Evolutionary conservation across 2,113 vertebrate species (phyloP).

Genomic region (Mobula birostris): DNA sequence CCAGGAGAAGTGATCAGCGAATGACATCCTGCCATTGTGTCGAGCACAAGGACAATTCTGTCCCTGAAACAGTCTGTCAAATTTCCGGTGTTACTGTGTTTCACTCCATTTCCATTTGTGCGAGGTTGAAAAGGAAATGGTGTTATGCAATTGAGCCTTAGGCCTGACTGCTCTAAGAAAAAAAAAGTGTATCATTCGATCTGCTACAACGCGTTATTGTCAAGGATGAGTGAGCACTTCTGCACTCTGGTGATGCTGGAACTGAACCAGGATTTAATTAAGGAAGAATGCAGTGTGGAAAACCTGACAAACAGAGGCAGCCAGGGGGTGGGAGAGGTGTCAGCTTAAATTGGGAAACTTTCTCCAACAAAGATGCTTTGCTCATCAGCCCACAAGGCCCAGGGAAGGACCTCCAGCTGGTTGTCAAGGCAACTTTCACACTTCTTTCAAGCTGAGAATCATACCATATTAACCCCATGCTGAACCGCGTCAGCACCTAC

Average conservation of each 20-base stretch:
- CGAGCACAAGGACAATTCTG: too few relatives aligned
- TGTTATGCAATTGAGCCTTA: too few relatives aligned
- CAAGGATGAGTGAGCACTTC: not conserved
- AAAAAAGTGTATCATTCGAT: not conserved
- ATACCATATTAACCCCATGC: not conserved
- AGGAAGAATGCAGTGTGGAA: not conserved
- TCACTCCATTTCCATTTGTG: too few relatives aligned
- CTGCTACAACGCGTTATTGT: not conserved
- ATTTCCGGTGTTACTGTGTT: too few relatives aligned
- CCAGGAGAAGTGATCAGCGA: too few relatives aligned
- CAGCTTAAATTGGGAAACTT: not conserved
- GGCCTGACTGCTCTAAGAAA: not conserved
- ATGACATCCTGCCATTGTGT: too few relatives aligned
- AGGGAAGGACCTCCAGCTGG: not conserved
- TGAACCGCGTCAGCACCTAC: not conserved
- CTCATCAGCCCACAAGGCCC: not conserved
- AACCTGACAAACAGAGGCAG: not conserved
- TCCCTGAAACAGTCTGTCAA: too few relatives aligned
- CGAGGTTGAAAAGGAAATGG: too few relatives aligned
- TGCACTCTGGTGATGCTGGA: not conserved
- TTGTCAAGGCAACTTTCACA: too few relatives aligned
- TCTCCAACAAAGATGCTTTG: not conserved
- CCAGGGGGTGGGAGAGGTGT: not conserved
- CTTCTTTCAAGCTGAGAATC: too few relatives aligned
- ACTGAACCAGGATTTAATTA: not conserved